phyloP scores from a whole-genome alignment of 2,113 vertebrate genomes.

The Gambusia holbrooki region DNA sequence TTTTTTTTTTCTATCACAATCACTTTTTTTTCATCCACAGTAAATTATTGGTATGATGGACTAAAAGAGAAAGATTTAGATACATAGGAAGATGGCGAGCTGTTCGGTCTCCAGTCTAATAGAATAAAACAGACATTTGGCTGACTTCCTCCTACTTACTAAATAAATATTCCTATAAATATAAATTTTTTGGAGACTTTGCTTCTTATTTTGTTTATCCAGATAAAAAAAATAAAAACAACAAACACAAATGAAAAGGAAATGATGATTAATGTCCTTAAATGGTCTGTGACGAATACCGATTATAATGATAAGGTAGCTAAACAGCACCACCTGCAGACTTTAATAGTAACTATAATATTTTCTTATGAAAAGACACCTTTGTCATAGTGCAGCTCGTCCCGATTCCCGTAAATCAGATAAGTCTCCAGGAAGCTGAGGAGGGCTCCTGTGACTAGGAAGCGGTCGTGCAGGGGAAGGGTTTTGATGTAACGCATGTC shows the following conservation, averaged over 20 bases:
- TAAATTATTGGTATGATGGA: too few relatives aligned
- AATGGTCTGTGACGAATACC: not conserved
- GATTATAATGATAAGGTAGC: not conserved
- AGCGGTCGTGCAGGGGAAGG: slow-evolving; percentile 77
- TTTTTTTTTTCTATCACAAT: too few relatives aligned
- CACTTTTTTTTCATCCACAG: too few relatives aligned
- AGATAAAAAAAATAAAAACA: too few relatives aligned
- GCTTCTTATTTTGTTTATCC: too few relatives aligned
- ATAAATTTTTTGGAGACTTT: too few relatives aligned
- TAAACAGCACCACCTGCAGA: slow-evolving; percentile 57
- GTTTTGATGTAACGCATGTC: slow-evolving; percentile 79
- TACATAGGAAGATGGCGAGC: too few relatives aligned
- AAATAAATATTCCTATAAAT: too few relatives aligned
- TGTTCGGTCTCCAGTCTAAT: too few relatives aligned
- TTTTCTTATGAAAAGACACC: slow-evolving; percentile 33
- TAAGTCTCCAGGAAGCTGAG: slow-evolving; percentile 81
- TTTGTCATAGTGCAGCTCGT: slow-evolving; percentile 77
- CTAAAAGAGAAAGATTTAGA: too few relatives aligned
- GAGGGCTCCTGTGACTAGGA: slow-evolving; percentile 80
- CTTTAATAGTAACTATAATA: not conserved
- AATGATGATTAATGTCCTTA: not conserved
- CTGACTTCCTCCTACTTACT: too few relatives aligned
- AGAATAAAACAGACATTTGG: too few relatives aligned
- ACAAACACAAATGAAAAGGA: not conserved
- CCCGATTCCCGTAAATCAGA: slow-evolving; percentile 72